Conservation (phyloP, 1,140 invertebrate species). For the Gonioctena quinquepunctata region DNA sequence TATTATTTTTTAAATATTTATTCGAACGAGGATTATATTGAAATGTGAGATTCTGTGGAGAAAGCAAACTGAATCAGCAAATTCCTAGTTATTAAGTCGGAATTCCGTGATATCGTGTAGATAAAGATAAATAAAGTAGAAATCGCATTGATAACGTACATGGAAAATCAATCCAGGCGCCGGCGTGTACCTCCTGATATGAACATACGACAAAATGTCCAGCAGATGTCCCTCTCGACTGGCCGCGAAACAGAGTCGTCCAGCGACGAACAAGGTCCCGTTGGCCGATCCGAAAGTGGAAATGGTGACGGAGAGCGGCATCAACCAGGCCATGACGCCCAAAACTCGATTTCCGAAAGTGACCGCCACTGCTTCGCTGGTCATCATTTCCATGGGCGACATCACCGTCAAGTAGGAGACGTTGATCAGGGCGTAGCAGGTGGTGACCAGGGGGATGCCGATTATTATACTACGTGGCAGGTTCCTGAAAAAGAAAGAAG, state of each 20-base stretch:
- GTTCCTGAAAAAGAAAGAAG: slow-evolving; percentile 67
- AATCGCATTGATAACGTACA: slow-evolving; percentile 69
- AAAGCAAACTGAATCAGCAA: too few relatives aligned
- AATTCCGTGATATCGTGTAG: neutral
- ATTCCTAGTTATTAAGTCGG: too few relatives aligned
- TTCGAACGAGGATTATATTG: too few relatives aligned
- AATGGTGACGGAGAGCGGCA: slow-evolving; percentile 93
- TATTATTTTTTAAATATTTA: too few relatives aligned
- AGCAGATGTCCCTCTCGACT: slow-evolving; percentile 92
- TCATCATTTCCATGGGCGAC: slow-evolving; percentile 91
- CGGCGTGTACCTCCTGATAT: slow-evolving; percentile 87
- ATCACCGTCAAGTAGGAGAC: slow-evolving; percentile 96
- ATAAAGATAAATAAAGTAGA: neutral
- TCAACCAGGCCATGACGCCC: slow-evolving; percentile 87
- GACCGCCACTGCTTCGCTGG: slow-evolving; percentile 94
- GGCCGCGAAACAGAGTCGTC: slow-evolving; percentile 91
- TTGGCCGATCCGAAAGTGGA: slow-evolving; percentile 97
- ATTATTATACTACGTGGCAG: slow-evolving; percentile 94
- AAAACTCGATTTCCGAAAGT: slow-evolving; percentile 78
- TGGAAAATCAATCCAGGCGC: slow-evolving; percentile 96
- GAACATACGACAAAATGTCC: slow-evolving; percentile 91
- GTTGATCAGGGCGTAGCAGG: slow-evolving; percentile 96
- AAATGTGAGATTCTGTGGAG: too few relatives aligned
- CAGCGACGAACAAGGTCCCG: slow-evolving; percentile 91
- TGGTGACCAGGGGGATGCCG: slow-evolving; percentile 92